Evolutionary conservation across 2,113 vertebrate genomes (phyloP).

Genomic region (Halcyon malimbica): DNA sequence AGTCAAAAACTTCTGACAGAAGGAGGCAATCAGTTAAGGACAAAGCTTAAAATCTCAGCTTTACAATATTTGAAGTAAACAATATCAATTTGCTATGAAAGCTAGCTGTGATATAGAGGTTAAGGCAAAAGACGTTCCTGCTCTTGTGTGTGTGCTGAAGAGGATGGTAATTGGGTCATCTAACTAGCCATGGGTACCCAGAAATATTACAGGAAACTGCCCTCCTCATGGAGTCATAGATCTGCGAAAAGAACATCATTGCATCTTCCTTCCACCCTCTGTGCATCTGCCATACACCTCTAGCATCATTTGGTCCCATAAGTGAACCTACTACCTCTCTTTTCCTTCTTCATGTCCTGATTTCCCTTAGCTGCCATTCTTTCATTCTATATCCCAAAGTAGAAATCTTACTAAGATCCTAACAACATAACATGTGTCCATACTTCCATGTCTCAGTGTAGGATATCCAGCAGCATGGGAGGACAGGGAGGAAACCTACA

Average conservation of each 20-base stretch:
- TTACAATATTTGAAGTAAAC: neutral
- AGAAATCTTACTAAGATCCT: neutral
- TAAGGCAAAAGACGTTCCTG: neutral
- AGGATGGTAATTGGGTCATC: neutral
- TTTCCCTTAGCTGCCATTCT: neutral
- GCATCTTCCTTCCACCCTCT: neutral
- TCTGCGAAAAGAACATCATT: neutral
- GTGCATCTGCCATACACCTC: too few relatives aligned
- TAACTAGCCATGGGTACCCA: neutral
- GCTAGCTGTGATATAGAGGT: neutral
- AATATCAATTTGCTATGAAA: neutral
- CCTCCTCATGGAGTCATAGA: neutral
- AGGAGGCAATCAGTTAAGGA: neutral
- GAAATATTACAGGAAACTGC: neutral
- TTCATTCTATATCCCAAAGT: neutral
- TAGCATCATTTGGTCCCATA: neutral
- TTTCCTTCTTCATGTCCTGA: neutral
- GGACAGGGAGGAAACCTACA: neutral
- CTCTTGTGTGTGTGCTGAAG: neutral
- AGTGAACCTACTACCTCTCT: neutral
- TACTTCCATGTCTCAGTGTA: neutral
- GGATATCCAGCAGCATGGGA: neutral
- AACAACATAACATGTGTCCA: rapidly evolving
- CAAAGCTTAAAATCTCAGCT: neutral
- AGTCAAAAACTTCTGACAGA: neutral